Percentiles rank a stretch among this genome's conserved stretches.
These are phyloP conservation scores for Microcaecilia unicolor DNA, from an alignment of 2,797 vertebrate species.

Conservation along the genomic window DNA sequence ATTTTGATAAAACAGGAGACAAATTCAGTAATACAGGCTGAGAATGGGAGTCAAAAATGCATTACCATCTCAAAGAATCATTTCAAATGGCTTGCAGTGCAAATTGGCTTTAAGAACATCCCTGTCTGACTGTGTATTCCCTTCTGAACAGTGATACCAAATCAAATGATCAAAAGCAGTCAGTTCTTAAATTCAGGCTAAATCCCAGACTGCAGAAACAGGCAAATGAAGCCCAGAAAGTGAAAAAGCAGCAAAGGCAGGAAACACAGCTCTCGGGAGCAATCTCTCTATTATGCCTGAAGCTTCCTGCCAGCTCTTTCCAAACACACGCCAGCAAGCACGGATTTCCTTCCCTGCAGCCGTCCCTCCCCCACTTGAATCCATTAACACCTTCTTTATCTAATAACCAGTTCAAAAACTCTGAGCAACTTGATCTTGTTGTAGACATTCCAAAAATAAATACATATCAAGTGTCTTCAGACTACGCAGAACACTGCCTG, in stretches of 20 bases:
- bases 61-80: constrained; percentile 32
- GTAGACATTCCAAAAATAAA: no score
- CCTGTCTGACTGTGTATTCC: constrained; percentile 42
- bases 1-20: constrained; percentile 4
- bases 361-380: no score
- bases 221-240: constrained; percentile 16
- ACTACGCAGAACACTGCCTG: no score
- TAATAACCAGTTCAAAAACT: no score
- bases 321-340: constrained; percentile 37
- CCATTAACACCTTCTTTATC: no score
- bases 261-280: constrained; percentile 44
- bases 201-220: constrained; percentile 42
- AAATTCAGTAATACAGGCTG: not conserved
- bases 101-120: constrained; percentile 52
- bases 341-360: constrained; percentile 17
- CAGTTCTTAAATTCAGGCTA: constrained; percentile 44
- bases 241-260: constrained; percentile 39
- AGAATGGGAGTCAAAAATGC: constrained; percentile 25
- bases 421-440: no score
- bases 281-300: constrained; percentile 44
- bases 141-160: constrained; percentile 42
- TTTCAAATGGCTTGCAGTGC: constrained; percentile 34
- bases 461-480: no score
- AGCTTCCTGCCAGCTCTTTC: constrained; percentile 47
- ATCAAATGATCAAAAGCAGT: constrained; percentile 54